These are phyloP conservation scores for Lutjanus argentimaculatus DNA, from an alignment of 2,797 vertebrate genomes.

Conservation along the genomic window DNA sequence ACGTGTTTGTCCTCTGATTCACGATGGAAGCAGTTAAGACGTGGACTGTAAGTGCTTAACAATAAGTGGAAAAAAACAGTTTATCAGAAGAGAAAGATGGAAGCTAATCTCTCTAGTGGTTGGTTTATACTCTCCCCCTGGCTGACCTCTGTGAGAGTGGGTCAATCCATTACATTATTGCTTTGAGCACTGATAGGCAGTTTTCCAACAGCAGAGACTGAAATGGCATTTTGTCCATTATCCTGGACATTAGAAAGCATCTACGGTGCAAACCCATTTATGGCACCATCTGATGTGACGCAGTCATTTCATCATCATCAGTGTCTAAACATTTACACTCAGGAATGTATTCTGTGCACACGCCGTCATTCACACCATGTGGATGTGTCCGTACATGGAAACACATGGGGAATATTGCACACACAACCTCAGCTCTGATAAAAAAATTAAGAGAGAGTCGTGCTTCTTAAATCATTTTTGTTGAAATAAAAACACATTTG, in stretches of 20 bases:
- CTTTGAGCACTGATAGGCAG: slow-evolving; percentile 47
- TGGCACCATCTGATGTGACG: slow-evolving; percentile 15
- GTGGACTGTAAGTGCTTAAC: slow-evolving; percentile 38
- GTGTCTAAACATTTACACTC: slow-evolving; percentile 48
- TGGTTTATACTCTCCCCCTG: slow-evolving; percentile 10
- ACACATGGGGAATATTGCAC: background rate
- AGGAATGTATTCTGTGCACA: slow-evolving; percentile 18
- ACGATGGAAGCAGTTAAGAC: background rate
- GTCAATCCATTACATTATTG: slow-evolving; percentile 58
- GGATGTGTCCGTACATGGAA: slow-evolving; percentile 23
- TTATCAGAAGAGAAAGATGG: slow-evolving; percentile 25
- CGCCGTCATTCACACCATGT: slow-evolving; percentile 2
- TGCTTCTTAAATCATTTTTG: slow-evolving; percentile 14
- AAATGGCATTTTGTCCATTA: slow-evolving; percentile 37
- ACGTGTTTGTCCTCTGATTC: slow-evolving; percentile 21
- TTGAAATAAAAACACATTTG: background rate
- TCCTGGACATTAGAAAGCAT: slow-evolving; percentile 3
- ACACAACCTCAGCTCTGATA: slow-evolving; percentile 2
- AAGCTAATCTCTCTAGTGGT: slow-evolving; percentile 34
- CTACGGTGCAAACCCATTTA: slow-evolving; percentile 17
- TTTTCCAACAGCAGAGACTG: slow-evolving; percentile 27
- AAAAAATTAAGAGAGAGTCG: background rate
- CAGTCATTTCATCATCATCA: slow-evolving; percentile 9
- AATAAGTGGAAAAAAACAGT: slow-evolving; percentile 28
- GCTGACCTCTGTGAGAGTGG: slow-evolving; percentile 46